Base-by-base conservation (phyloP, 2,888 invertebrate species). In the Agriopis leucophaearia region DNA sequence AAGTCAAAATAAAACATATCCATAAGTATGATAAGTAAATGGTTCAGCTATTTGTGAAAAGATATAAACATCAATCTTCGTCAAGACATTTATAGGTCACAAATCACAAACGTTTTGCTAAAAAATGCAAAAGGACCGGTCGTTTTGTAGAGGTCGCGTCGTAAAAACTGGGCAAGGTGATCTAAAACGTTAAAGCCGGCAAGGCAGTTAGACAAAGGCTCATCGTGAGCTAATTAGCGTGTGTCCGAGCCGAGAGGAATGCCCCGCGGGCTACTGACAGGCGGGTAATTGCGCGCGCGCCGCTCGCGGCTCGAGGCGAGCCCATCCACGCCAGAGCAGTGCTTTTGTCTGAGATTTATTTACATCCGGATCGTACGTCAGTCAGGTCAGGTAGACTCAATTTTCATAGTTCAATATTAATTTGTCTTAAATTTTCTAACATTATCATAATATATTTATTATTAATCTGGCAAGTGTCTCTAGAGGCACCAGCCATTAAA, bases 151-250 rank as follows among this genome's bases (percentile, higher is more conserved):
- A 90, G 91, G 89, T 88, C 87, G 83, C 74, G 74, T 84, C 81
- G 83, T 88, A 88, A 88, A 89, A 88, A 88, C 79, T 77, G 73
- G 77, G 83, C 91, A 91, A 91, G 91, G 91, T 90, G 90, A 91
- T 84, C 84, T 87, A 64, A 66, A 64, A 61, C 60, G 88, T 89
- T 90, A 90, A 16, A 15, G 40, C 40, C 54, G 40, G 42, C 44
- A 44, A 50, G 66, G 52, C 57, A 50, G 57, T 63, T 67, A 67
- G 90, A 92, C 92, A 91, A 92, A 92, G 90, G 86, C 90, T 87
- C 91, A 89, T 90, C 91, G 85, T 81, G 84, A 81, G 82, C 84
- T 90, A 91, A 92, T 92, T 91, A 91, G 89, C 84, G 81, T 80
- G 80, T 87, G 83, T 78, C 80, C 81, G 80, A 79, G 50, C 80